phyloP scores from a whole-genome alignment of 2,797 vertebrate genomes.

The Mustela erminea region DNA sequence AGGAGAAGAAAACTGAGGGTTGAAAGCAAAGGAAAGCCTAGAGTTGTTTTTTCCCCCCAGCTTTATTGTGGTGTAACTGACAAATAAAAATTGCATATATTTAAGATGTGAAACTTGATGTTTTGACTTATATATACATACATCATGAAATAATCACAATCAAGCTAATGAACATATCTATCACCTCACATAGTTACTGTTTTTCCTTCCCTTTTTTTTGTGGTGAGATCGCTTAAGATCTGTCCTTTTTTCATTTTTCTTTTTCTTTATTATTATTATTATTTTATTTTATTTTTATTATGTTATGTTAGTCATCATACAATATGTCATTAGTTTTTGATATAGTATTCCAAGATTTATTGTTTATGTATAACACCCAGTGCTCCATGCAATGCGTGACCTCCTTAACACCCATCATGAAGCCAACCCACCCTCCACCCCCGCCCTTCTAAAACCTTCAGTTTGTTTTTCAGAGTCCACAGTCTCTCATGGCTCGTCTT shows the following conservation, averaged over 20 bases:
- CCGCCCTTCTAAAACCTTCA: too few species aligned
- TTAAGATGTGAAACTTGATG: not conserved
- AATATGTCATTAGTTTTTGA: too few species aligned
- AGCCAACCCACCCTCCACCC: too few species aligned
- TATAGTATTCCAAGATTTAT: too few species aligned
- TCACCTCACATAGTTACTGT: not conserved
- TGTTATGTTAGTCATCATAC: too few species aligned
- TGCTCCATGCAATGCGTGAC: too few species aligned
- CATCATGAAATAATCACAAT: not conserved
- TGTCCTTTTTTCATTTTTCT: not conserved
- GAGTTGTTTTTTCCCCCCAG: not conserved
- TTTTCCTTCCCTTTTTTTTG: not conserved
- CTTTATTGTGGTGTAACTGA: not conserved
- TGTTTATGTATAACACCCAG: too few species aligned
- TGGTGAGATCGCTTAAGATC: not conserved
- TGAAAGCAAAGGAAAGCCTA: not conserved
- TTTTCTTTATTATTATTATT: too few species aligned
- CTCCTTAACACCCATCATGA: too few species aligned
- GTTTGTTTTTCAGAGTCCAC: too few species aligned
- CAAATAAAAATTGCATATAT: not conserved
- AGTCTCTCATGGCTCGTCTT: too few species aligned
- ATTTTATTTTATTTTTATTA: too few species aligned
- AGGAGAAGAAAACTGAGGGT: not conserved
- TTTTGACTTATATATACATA: not conserved
- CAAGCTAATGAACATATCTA: not conserved